Conservation (phyloP, 2,888 invertebrate genomes). For the Lycaena phlaeas region DNA sequence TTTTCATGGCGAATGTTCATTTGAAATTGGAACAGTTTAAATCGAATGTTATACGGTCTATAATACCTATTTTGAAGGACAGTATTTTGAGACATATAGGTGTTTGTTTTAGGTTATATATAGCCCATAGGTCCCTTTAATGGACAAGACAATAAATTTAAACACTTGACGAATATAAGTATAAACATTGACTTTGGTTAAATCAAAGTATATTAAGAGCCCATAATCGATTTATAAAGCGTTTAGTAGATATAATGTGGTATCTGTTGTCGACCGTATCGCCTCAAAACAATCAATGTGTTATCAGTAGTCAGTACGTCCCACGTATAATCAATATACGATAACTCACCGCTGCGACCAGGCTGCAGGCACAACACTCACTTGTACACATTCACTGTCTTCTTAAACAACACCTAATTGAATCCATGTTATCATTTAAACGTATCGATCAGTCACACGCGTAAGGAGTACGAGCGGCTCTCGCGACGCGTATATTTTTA, state of each 20-base stretch:
- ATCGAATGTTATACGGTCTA: neutral
- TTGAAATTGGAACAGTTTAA: neutral
- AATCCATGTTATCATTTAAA: conserved; percentile 72
- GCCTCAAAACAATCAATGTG: conserved; percentile 49
- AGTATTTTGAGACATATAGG: neutral
- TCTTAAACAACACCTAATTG: conserved; percentile 59
- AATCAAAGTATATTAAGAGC: neutral
- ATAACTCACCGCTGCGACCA: conserved; percentile 43
- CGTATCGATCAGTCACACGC: conserved; percentile 70
- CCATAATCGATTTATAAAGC: conserved; percentile 1
- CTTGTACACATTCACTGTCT: conserved; percentile 46
- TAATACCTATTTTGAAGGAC: neutral
- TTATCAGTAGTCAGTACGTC: conserved; percentile 42
- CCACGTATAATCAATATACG: conserved; percentile 57
- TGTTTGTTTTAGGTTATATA: too few species aligned
- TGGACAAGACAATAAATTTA: too few species aligned
- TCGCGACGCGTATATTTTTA: conserved; percentile 68
- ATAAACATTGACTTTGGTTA: neutral
- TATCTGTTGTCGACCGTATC: conserved; percentile 15
- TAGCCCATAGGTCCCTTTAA: too few species aligned
- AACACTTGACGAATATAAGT: neutral
- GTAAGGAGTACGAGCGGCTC: conserved; percentile 51
- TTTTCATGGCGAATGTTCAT: neutral
- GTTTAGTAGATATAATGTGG: neutral
- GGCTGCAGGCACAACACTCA: conserved; percentile 28